Evolutionary conservation across 2,113 vertebrate genomes (phyloP).

Genomic region (Sapajus apella): DNA sequence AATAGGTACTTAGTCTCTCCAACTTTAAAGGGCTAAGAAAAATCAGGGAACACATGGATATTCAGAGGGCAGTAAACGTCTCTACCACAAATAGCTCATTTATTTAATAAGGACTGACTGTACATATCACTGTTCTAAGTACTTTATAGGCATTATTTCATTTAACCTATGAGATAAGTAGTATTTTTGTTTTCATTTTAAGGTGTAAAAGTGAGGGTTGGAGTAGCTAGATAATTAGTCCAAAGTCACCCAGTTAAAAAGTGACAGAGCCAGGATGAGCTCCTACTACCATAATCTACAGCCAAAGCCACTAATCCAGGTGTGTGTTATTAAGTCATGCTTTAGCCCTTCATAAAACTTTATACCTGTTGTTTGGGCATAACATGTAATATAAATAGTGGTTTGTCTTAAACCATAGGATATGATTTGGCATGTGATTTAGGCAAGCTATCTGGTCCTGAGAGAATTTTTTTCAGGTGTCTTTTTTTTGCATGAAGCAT

Average conservation of each 20-base stretch:
- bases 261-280: background rate
- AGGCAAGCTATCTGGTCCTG: background rate
- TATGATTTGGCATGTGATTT: background rate
- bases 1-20: background rate
- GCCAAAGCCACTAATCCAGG: background rate
- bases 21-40: background rate
- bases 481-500: background rate
- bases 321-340: background rate
- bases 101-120: conserved; percentile 4
- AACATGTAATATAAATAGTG: background rate
- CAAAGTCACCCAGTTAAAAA: background rate
- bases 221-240: background rate
- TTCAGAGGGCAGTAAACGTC: background rate
- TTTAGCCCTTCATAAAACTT: background rate
- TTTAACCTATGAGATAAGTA: background rate
- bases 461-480: background rate
- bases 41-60: background rate
- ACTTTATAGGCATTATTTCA: background rate
- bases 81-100: conserved; percentile 1
- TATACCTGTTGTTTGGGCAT: background rate
- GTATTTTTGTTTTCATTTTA: background rate
- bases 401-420: background rate
- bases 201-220: background rate
- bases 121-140: background rate
- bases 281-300: background rate